phyloP scores from a whole-genome alignment of 2,797 vertebrate species.

The Hippopotamyrus pictus region DNA sequence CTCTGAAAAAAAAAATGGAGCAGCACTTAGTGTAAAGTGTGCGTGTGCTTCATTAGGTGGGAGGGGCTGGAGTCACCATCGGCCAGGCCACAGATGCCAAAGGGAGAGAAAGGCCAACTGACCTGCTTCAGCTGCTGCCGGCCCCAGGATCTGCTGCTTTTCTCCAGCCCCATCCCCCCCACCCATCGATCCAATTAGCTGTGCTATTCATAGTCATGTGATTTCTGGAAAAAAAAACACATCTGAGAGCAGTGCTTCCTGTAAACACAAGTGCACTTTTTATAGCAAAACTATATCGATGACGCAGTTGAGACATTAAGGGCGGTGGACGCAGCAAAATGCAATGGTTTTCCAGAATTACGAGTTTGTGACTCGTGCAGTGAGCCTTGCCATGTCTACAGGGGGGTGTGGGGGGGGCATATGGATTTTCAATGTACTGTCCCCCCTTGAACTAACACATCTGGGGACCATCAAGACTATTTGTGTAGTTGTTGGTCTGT shows the following conservation, averaged over 20 bases:
- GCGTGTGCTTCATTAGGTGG: neutral
- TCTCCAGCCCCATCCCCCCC: neutral
- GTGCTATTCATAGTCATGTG: neutral
- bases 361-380: neutral
- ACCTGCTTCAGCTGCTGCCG: neutral
- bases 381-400: neutral
- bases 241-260: neutral
- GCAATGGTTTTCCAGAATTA: neutral
- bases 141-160: neutral
- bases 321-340: neutral
- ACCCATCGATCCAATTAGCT: slow-evolving; percentile 7
- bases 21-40: neutral
- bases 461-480: neutral
- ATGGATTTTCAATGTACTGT: neutral
- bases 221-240: neutral
- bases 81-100: neutral
- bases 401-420: neutral
- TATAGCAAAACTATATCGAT: neutral
- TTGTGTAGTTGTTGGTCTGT: neutral
- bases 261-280: neutral
- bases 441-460: neutral
- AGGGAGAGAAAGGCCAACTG: neutral
- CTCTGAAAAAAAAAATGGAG: neutral
- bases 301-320: neutral
- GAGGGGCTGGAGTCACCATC: neutral